Base-by-base conservation (phyloP, 2,113 vertebrate species). In the Vulpes vulpes region DNA sequence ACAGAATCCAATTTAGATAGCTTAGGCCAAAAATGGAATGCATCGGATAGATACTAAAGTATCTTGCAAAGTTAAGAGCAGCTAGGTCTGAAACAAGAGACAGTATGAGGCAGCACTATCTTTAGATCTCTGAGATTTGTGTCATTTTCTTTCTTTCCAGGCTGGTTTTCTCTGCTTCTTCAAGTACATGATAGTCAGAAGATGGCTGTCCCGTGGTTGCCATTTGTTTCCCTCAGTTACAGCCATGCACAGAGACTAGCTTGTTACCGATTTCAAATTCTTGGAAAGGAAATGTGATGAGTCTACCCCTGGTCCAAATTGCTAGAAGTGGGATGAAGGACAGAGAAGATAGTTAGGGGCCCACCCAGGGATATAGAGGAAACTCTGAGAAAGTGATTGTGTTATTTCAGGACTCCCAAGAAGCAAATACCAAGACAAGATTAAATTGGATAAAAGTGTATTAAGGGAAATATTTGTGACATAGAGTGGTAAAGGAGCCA, bases 241-340 rank as follows among this genome's bases (percentile, higher is more conserved):
- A 95, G 30, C 11, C 43, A 86, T 22, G 17, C 14, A 62, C 35
- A 83, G 38, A 91, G 71, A 87, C 62, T 62, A 91, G 69, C 49
- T 83, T 79, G 87, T 59, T 69, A 65, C 35, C 51, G 79, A 82
- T 78, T 55, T 2, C n/a, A 96, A 95, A 85, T 79, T 91, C 16
- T 67, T 83, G 67, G 17, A 83, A 22, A 91, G 6, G 65, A 96
- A 74, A 71, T 78, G 7, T 79, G 35, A 82, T 74, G 69, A 65
- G 49, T 35, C 16, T 83, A 71, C 27, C 43, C 20, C 5, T 74
- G 53, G 20, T 95, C n/a, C 65, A 97, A 90, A 91, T 93, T 87
- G 4, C n/a, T 87, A 78, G 55, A 11, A 78, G 2, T 49, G 6
- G 55, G 35, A 35, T 59, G 5, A 79, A 87, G 27, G 22, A 64